These are phyloP conservation scores for Streptopelia turtur DNA, from an alignment of 2,797 vertebrate species.

Conservation along the genomic window DNA sequence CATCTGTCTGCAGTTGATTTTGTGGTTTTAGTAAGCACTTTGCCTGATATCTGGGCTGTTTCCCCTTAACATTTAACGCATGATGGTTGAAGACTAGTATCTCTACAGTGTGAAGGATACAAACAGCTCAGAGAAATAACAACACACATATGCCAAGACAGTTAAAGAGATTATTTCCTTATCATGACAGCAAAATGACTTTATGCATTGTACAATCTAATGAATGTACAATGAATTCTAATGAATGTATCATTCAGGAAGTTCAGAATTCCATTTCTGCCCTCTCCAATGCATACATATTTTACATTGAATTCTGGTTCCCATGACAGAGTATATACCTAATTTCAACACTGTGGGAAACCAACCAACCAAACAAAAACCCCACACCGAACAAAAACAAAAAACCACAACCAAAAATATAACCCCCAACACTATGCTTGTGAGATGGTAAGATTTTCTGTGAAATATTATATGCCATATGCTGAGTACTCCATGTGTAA, in stretches of 20 bases:
- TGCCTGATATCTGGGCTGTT: background rate
- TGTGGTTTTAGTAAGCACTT: background rate
- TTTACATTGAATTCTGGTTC: background rate
- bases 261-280: background rate
- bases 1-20: background rate
- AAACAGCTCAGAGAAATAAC: background rate
- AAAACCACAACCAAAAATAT: background rate
- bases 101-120: background rate
- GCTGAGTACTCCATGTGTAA: background rate
- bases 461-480: background rate
- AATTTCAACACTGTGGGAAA: background rate
- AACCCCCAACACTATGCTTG: background rate
- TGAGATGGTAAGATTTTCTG: background rate
- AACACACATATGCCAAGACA: background rate
- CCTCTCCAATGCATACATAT: background rate
- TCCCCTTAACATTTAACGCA: conserved; percentile 22
- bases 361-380: background rate
- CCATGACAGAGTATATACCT: background rate
- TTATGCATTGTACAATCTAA: too few species aligned
- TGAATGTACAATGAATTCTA: too few species aligned
- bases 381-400: too few species aligned
- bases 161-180: conserved; percentile 26
- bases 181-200: background rate
- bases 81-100: background rate
- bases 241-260: background rate